Evolutionary conservation across 2,113 vertebrate species (phyloP).

Genomic region (Bettongia penicillata): DNA sequence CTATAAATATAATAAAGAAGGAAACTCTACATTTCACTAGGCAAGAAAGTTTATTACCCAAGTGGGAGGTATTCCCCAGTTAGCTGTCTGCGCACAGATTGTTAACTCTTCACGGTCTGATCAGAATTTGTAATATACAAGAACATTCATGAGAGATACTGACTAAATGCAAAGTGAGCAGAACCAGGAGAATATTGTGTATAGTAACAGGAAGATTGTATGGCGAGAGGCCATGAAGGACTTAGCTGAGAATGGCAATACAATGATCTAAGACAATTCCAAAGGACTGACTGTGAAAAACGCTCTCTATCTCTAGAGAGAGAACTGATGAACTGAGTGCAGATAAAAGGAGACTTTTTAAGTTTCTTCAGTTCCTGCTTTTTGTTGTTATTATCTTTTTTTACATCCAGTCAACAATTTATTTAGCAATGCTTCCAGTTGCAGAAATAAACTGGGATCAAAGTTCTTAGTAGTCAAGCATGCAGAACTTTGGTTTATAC

Average conservation of each 20-base stretch:
- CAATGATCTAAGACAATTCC: background rate
- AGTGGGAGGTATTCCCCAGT: background rate
- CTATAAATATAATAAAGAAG: background rate
- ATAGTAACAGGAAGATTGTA: too few species aligned
- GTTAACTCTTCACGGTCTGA: background rate
- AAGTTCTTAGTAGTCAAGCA: too few species aligned
- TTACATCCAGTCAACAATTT: too few species aligned
- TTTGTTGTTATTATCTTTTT: too few species aligned
- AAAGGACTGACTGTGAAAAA: background rate
- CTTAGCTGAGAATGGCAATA: background rate
- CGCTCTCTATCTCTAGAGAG: too few species aligned
- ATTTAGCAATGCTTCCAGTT: too few species aligned
- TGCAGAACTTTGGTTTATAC: too few species aligned
- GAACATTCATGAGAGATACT: background rate
- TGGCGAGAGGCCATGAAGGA: background rate
- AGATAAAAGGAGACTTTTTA: background rate
- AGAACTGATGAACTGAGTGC: background rate
- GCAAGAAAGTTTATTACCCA: background rate
- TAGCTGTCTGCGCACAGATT: too few species aligned
- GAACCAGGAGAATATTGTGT: too few species aligned
- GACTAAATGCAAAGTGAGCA: background rate
- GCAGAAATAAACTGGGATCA: too few species aligned
- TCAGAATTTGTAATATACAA: background rate
- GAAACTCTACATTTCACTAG: background rate
- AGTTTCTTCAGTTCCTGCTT: background rate